phyloP scores from a whole-genome alignment of 2,113 vertebrate species.

The Raja brachyura region DNA sequence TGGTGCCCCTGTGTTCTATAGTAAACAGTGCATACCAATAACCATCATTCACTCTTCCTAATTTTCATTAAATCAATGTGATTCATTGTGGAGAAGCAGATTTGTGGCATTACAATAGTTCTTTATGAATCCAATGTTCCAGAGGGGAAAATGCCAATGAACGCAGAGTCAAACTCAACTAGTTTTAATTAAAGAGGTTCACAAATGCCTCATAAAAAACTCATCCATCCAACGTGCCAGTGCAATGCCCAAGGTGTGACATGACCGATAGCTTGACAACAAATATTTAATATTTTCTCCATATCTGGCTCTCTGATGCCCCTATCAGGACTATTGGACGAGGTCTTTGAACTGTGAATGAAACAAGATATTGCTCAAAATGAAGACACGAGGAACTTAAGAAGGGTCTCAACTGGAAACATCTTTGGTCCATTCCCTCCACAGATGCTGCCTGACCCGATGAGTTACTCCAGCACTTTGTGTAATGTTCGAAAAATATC shows the following conservation, averaged over 20 bases:
- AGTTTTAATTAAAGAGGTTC: not conserved
- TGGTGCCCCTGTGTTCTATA: no score
- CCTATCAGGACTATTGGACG: not conserved
- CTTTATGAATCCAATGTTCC: not conserved
- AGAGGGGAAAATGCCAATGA: not conserved
- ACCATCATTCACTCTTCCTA: not conserved
- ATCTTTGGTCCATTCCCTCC: no score
- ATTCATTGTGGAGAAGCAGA: not conserved
- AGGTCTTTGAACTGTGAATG: not conserved
- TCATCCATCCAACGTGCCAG: not conserved
- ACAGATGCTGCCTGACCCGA: no score
- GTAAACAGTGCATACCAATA: not conserved
- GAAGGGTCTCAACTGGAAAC: no score
- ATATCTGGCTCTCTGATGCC: not conserved
- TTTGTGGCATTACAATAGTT: not conserved
- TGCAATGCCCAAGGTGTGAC: not conserved
- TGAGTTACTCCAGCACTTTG: no score
- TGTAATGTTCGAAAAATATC: no score
- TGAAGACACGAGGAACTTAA: no score
- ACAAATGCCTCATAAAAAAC: not conserved
- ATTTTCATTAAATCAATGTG: not conserved
- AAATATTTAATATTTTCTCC: not conserved
- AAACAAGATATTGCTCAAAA: not conserved
- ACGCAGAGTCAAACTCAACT: not conserved
- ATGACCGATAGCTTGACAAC: not conserved